A percentile compares a stretch with the other conserved stretches of the same genome.
phyloP scores from a whole-genome alignment of 2,113 vertebrate genomes.

The Amia ocellicauda region DNA sequence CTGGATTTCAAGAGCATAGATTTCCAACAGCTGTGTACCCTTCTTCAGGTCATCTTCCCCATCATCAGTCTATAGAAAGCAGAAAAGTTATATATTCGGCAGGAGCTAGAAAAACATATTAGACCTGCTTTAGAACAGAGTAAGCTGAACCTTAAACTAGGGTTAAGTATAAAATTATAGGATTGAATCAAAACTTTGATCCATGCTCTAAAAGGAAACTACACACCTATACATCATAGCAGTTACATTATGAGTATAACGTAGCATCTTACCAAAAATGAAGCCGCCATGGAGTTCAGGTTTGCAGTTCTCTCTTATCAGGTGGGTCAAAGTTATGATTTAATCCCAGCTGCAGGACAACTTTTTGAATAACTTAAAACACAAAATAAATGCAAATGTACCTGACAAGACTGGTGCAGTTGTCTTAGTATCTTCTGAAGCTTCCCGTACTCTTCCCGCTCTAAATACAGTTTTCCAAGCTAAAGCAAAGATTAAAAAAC shows the following conservation, averaged over 20 bases:
- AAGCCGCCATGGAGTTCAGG: too few relatives aligned
- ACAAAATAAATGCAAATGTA: too few relatives aligned
- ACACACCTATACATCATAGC: too few relatives aligned
- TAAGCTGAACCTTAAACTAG: not conserved
- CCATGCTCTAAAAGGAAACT: too few relatives aligned
- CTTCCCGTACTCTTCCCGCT: constrained; percentile 96
- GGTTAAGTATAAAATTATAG: too few relatives aligned
- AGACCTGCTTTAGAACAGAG: not conserved
- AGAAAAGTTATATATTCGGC: not conserved
- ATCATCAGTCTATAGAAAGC: constrained; percentile 85
- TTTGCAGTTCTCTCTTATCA: too few relatives aligned
- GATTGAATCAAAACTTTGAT: too few relatives aligned
- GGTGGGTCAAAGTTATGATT: too few relatives aligned
- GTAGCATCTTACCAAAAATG: too few relatives aligned
- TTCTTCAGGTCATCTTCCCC: constrained; percentile 98
- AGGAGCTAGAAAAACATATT: not conserved
- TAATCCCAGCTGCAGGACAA: too few relatives aligned
- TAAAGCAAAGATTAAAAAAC: constrained; percentile 44
- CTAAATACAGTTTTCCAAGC: constrained; percentile 97
- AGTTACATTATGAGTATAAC: too few relatives aligned
- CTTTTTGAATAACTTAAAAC: too few relatives aligned
- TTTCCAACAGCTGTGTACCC: constrained; percentile 96
- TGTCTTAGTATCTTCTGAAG: constrained; percentile 97
- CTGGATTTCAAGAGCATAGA: constrained; percentile 98
- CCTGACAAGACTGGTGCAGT: constrained; percentile 97